A percentile compares a stretch with the other conserved stretches of the same genome.
These are phyloP conservation scores for Aphaenogaster floridana DNA, from an alignment of 1,140 invertebrate species.

Conservation along the genomic window DNA sequence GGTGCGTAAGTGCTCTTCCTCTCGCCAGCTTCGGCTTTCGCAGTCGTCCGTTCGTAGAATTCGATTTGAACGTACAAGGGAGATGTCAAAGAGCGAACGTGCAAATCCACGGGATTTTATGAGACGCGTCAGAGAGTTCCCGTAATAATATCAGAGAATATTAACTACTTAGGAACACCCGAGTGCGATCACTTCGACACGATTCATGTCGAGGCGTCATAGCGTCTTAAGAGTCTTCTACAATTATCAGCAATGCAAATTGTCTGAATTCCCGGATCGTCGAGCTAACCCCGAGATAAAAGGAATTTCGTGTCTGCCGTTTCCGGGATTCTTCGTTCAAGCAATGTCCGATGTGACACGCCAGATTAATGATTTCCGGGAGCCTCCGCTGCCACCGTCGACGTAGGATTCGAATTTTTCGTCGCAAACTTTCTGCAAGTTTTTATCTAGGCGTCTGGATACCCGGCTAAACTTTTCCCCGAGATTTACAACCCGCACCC, in stretches of 20 bases:
- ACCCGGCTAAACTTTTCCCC: slow-evolving; percentile 34
- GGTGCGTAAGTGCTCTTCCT: slow-evolving; percentile 59
- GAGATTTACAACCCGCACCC: slow-evolving; percentile 53
- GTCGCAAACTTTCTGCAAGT: slow-evolving; percentile 51
- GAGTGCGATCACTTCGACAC: neutral
- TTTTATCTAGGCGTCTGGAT: slow-evolving; percentile 44
- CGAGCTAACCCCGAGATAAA: slow-evolving; percentile 44
- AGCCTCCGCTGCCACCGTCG: neutral
- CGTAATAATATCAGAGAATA: slow-evolving; percentile 32
- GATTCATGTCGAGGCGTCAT: slow-evolving; percentile 20
- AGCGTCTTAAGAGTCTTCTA: slow-evolving; percentile 17
- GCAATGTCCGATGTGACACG: slow-evolving; percentile 55
- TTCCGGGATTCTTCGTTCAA: slow-evolving; percentile 55
- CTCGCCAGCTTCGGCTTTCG: neutral
- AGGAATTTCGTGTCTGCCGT: slow-evolving; percentile 57
- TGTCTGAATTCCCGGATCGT: slow-evolving; percentile 49
- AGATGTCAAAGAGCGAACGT: slow-evolving; percentile 18
- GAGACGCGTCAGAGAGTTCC: neutral
- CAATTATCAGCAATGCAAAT: slow-evolving; percentile 63
- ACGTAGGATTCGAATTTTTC: slow-evolving; percentile 63
- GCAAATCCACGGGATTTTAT: slow-evolving; percentile 18
- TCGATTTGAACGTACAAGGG: slow-evolving; percentile 26
- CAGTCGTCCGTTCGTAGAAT: slow-evolving; percentile 11
- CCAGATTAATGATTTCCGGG: slow-evolving; percentile 60
- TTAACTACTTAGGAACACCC: neutral